Evolutionary conservation across 2,113 vertebrate genomes (phyloP).

Genomic region (Notothenia rossii): DNA sequence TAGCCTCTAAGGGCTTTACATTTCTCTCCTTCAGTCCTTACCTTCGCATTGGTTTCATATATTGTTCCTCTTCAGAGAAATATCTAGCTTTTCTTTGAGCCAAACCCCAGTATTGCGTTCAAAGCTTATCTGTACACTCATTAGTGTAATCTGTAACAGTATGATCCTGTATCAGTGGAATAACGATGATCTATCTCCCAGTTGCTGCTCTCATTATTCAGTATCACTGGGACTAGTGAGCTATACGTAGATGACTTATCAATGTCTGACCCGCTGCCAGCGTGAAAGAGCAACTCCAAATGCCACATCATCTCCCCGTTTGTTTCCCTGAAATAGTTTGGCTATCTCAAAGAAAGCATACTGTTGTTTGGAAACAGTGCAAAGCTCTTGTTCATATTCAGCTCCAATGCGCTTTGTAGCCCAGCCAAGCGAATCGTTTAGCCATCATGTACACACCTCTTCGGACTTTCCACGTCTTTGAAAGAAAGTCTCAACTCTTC

Average conservation of each 20-base stretch:
- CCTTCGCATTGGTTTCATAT: background rate
- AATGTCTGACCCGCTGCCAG: conserved; percentile 54
- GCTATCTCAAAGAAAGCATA: conserved; percentile 19
- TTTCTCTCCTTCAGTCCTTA: background rate
- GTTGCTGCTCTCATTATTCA: conserved; percentile 43
- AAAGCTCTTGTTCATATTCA: conserved; percentile 34
- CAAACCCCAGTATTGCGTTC: background rate
- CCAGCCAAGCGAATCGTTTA: conserved; percentile 53
- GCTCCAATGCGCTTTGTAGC: conserved; percentile 29
- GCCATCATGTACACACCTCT: conserved; percentile 59
- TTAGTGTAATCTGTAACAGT: conserved; percentile 3
- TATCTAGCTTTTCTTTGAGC: background rate
- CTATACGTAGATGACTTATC: conserved; percentile 63
- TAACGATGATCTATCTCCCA: conserved; percentile 42
- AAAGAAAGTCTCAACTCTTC: conserved; percentile 41
- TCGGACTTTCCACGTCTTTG: conserved; percentile 49
- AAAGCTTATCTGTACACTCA: background rate
- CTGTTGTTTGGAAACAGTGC: background rate
- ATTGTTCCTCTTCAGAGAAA: background rate
- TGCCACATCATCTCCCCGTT: conserved; percentile 46
- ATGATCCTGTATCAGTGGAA: conserved; percentile 14
- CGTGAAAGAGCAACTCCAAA: conserved; percentile 61
- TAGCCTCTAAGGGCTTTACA: background rate
- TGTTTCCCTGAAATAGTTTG: conserved; percentile 23
- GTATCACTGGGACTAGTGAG: conserved; percentile 48